Percentiles rank a stretch among this genome's conserved stretches.
These are phyloP conservation scores for Pteronotus mesoamericanus DNA, from an alignment of 2,797 vertebrate genomes.

Conservation along the genomic window DNA sequence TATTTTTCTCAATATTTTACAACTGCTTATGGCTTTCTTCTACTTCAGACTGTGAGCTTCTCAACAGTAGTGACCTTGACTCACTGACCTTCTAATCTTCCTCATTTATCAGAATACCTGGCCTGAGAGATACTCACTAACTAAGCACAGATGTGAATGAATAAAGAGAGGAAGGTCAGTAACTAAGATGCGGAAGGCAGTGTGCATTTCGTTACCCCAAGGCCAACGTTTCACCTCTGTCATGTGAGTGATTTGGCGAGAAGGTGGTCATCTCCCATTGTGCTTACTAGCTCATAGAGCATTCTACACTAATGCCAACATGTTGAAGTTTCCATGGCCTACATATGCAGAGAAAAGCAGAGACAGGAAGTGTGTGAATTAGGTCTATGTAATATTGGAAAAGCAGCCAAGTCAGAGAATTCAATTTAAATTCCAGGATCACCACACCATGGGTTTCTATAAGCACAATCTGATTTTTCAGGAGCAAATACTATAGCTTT, in stretches of 20 bases:
- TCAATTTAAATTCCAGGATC: neutral
- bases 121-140: neutral
- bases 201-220: neutral
- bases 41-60: neutral
- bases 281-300: neutral
- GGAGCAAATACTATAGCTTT: neutral
- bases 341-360: neutral
- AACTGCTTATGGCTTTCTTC: neutral
- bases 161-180: neutral
- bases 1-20: neutral
- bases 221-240: neutral
- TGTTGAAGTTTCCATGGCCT: neutral
- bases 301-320: neutral
- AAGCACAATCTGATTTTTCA: neutral
- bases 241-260: neutral
- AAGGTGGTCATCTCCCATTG: neutral
- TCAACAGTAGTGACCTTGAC: neutral
- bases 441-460: neutral
- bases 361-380: neutral
- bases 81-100: neutral
- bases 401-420: neutral
- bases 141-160: neutral
- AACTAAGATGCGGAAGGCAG: neutral
- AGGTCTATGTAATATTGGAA: neutral
- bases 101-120: neutral